A percentile compares a stretch with the other conserved stretches of the same genome.
phyloP scores from a whole-genome alignment of 1,140 invertebrate species.

The Zaprionus gabonicus region DNA sequence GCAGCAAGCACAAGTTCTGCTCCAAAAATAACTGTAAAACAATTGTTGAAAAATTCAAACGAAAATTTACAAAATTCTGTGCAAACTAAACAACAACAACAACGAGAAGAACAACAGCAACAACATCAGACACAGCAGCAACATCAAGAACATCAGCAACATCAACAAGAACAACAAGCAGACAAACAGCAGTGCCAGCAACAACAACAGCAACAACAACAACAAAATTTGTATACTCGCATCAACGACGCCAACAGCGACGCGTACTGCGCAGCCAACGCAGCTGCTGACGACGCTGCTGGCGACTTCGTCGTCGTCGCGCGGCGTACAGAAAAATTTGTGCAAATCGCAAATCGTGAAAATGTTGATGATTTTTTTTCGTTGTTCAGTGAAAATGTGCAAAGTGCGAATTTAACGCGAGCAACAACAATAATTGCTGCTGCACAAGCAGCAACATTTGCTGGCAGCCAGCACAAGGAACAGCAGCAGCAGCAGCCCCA shows the following conservation, averaged over 20 bases:
- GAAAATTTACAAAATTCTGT: constrained; percentile 29
- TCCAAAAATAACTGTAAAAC: constrained; percentile 27
- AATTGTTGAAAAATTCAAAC: constrained; percentile 20
- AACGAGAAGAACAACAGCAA: constrained; percentile 16
- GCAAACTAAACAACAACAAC: constrained; percentile 22
- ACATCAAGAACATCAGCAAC: neutral
- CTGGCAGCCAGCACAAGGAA: constrained; percentile 1
- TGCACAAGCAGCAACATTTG: constrained; percentile 11
- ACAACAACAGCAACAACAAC: neutral
- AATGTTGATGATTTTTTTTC: constrained; percentile 47
- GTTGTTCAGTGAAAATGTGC: constrained; percentile 64
- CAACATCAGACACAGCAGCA: constrained; percentile 15
- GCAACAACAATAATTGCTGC: constrained; percentile 6
- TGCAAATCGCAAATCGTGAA: constrained; percentile 54
- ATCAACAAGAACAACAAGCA: constrained; percentile 21
- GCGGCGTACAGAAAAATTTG: constrained; percentile 76
- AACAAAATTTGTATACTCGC: constrained; percentile 41
- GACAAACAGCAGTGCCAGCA: neutral
- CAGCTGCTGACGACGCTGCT: constrained; percentile 2
- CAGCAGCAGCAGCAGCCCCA: constrained; percentile 1
- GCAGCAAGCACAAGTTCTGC: constrained; percentile 33
- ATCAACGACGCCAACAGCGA: constrained; percentile 11
- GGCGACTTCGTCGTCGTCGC: constrained; percentile 51
- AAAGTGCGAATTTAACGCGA: constrained; percentile 43
- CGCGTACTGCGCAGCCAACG: constrained; percentile 16